Evolutionary conservation across 2,797 vertebrate species (phyloP).

Genomic region (Lycodopsis pacificus): DNA sequence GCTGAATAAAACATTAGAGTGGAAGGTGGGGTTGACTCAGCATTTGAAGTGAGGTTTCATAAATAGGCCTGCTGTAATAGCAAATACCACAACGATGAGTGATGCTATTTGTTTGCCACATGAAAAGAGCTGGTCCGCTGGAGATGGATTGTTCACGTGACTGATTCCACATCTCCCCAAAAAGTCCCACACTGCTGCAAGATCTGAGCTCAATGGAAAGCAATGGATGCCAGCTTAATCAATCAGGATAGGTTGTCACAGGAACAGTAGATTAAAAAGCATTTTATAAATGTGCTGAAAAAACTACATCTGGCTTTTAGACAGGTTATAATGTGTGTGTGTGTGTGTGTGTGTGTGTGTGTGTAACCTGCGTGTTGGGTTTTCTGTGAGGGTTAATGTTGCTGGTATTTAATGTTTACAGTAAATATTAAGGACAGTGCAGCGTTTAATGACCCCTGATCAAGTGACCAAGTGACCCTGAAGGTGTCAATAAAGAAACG

Average conservation of each 20-base stretch:
- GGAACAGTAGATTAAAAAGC: neutral
- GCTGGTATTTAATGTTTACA: slow-evolving; percentile 20
- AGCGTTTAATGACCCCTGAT: slow-evolving; percentile 30
- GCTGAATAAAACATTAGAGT: neutral
- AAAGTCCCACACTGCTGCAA: slow-evolving; percentile 70
- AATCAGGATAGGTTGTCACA: slow-evolving; percentile 13
- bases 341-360: neutral
- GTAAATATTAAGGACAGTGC: slow-evolving; percentile 9
- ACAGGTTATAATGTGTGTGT: neutral
- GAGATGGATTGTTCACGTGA: slow-evolving; percentile 52
- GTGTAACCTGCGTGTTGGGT: neutral
- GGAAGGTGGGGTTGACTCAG: neutral
- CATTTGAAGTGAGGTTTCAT: slow-evolving; percentile 19
- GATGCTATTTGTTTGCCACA: slow-evolving; percentile 32
- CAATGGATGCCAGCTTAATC: slow-evolving; percentile 48
- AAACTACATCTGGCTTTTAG: neutral
- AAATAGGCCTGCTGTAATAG: slow-evolving; percentile 21
- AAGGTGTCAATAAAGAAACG: slow-evolving; percentile 45
- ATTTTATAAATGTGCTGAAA: neutral
- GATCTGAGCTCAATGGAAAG: slow-evolving; percentile 64
- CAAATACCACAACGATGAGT: slow-evolving; percentile 47
- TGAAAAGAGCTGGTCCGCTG: slow-evolving; percentile 42
- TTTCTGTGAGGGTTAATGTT: neutral
- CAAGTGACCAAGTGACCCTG: slow-evolving; percentile 30
- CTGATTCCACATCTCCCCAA: slow-evolving; percentile 53